These are phyloP conservation scores for Malthinus flaveolus DNA, from an alignment of 2,888 invertebrate species.

Conservation along the genomic window DNA sequence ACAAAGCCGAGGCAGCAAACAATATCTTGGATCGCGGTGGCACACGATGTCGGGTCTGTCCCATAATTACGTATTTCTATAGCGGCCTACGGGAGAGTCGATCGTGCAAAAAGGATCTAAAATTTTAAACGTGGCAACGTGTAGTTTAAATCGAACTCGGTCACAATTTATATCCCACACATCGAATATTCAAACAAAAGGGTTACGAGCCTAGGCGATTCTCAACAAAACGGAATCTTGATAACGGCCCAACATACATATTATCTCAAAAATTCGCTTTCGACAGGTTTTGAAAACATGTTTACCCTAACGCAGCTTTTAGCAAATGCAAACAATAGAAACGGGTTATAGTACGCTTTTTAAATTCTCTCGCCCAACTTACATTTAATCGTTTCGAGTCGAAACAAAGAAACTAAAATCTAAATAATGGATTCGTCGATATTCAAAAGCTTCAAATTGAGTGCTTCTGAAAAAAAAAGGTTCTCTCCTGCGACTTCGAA, in stretches of 20 bases:
- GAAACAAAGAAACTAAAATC: constrained; percentile 2
- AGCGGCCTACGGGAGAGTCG: constrained; percentile 20
- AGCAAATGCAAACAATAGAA: constrained; percentile 6
- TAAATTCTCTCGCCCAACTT: not conserved
- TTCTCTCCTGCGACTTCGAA: constrained; percentile 4
- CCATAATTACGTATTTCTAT: constrained; percentile 37
- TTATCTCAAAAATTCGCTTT: constrained; percentile 12
- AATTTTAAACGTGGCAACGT: constrained; percentile 25
- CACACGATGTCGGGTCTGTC: constrained; percentile 35
- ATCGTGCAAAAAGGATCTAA: constrained; percentile 20
- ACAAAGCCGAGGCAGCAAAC: constrained; percentile 31
- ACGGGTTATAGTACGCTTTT: not conserved
- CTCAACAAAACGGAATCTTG: constrained; percentile 29
- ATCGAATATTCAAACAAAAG: constrained; percentile 17
- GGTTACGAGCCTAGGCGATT: constrained; percentile 16
- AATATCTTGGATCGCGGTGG: constrained; percentile 33
- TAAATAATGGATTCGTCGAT: constrained; percentile 2
- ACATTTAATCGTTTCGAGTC: no score
- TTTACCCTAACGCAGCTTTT: constrained; percentile 11
- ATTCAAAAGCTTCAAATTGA: constrained; percentile 5
- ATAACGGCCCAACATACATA: constrained; percentile 28
- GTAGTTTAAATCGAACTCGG: constrained; percentile 12
- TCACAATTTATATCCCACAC: constrained; percentile 17
- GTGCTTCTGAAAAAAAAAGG: constrained; percentile 3
- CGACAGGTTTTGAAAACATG: constrained; percentile 22